Evolutionary conservation across 2,797 vertebrate species (phyloP), one percentile per base, ranked within the genome.

Genomic region (Naso thynnoides): DNA sequence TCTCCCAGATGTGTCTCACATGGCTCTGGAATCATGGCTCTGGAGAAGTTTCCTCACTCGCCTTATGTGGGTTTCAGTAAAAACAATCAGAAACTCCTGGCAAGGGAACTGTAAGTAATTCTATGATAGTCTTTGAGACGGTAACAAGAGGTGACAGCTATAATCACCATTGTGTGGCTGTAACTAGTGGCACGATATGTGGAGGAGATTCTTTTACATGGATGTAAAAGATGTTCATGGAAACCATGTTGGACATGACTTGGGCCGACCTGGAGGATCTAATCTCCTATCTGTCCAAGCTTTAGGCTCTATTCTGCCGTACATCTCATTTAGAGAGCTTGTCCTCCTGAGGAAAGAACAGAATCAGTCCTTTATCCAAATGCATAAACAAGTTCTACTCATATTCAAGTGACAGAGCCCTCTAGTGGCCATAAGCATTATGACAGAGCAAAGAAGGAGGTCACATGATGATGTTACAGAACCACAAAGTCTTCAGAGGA

Each of bases 1-100:
- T 88, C 87, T 91, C 82, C 90, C 92, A 94, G 93, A 94, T 93
- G 92, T 86, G 70, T 69, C 67, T 87, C 85, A 82, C 83, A 89
- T 92, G 91, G 81, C 66, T 76, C 55, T 78, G 82, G 81, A 89
- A 88, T 83, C 80, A 81, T n/a, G n/a, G n/a, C n/a, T n/a, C 76
- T 65, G 72, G 76, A 78, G 83, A 87, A 73, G 73, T 85, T 89
- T 87, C 84, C 80, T 86, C 29, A 23, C 65, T 53, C 61, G 78
- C 70, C 77, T 75, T 71, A 56, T 81, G 81, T 79, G 78, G 70
- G 84, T 85, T 84, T 89, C 82, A 83, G 81, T 75, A 69, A 91
- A 89, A 91, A 88, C 88, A 90, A 86, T 91, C 89, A 87, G 85
- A 80, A 86, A 79, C 45, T 80, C 52, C 83, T 91, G 90, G 87